Conservation (phyloP, 2,113 vertebrate genomes). For the Carlito syrichta region DNA sequence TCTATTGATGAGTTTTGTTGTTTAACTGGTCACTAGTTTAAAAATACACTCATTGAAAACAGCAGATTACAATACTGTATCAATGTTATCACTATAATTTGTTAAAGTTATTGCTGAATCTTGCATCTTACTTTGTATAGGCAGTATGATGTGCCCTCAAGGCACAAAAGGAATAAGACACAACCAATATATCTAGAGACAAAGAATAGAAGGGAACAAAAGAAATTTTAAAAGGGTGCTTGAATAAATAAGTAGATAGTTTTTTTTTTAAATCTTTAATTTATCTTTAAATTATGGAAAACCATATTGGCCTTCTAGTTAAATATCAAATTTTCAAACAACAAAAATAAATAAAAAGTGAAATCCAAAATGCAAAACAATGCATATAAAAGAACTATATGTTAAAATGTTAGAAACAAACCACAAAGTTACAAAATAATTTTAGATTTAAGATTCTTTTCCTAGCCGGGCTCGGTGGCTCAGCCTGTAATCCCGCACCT, state of each 20-base stretch:
- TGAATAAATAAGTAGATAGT: neutral
- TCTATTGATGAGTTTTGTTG: neutral
- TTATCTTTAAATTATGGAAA: slow-evolving; percentile 38
- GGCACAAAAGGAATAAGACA: slow-evolving; percentile 24
- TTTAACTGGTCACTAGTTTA: neutral
- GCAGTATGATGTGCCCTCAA: neutral
- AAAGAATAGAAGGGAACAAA: neutral
- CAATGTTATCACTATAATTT: neutral
- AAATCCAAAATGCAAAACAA: slow-evolving; percentile 26
- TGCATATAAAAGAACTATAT: neutral
- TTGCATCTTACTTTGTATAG: neutral
- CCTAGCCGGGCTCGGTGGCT: too few relatives aligned
- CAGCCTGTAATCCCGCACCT: too few relatives aligned
- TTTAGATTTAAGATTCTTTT: neutral
- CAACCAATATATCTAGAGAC: neutral
- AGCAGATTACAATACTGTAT: neutral
- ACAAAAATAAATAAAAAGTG: slow-evolving; percentile 29
- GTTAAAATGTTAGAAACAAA: slow-evolving; percentile 28
- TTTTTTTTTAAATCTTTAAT: neutral
- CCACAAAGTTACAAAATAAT: neutral
- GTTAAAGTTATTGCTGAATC: slow-evolving; percentile 4
- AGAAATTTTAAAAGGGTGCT: neutral
- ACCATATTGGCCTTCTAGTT: neutral
- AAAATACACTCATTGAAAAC: neutral
- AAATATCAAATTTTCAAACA: neutral